Conservation (phyloP, 2,113 vertebrate species). For the Heliornis fulica region DNA sequence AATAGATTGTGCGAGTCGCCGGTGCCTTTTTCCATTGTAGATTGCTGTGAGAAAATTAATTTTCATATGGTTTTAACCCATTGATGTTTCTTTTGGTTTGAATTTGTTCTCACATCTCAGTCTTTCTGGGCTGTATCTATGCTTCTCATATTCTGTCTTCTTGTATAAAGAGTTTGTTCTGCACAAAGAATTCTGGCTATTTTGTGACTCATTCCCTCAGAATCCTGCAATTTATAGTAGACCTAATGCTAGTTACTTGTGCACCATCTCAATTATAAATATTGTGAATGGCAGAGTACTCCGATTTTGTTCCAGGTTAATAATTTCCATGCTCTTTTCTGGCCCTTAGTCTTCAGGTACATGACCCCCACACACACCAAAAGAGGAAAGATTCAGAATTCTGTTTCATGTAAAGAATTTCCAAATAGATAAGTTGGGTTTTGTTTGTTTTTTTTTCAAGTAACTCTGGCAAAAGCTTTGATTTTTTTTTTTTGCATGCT, state of each 20-base stretch:
- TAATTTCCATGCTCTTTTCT: constrained; percentile 6
- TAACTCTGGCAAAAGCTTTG: background rate
- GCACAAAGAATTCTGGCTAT: background rate
- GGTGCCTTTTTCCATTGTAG: background rate
- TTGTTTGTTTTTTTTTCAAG: background rate
- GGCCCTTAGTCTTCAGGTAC: background rate
- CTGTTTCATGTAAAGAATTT: constrained; percentile 34
- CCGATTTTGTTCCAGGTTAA: background rate
- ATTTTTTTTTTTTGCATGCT: background rate
- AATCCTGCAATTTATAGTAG: background rate
- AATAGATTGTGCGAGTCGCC: background rate
- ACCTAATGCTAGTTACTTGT: background rate
- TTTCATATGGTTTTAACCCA: background rate
- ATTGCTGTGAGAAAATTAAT: background rate
- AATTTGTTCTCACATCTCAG: background rate
- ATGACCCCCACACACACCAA: background rate
- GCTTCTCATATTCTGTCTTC: background rate
- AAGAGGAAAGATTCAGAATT: background rate
- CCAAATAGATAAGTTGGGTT: background rate
- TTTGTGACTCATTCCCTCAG: background rate
- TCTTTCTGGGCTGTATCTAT: background rate
- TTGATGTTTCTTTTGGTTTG: background rate
- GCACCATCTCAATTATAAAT: background rate
- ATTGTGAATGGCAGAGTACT: background rate
- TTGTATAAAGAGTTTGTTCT: background rate